phyloP scores from a whole-genome alignment of 2,797 vertebrate species.

The Coracias cyanogaster region DNA sequence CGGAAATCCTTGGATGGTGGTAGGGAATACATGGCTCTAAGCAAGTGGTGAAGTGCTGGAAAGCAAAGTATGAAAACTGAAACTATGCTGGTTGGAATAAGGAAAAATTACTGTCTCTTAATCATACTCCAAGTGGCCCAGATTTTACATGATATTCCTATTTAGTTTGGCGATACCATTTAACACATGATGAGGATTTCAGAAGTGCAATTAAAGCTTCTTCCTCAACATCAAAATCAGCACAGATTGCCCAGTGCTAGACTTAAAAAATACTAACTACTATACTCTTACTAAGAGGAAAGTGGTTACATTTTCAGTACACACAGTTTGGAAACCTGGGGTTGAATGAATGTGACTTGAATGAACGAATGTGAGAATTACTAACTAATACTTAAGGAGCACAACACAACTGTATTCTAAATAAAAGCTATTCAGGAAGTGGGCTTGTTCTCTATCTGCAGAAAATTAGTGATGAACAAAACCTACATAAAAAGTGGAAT shows the following conservation, averaged over 20 bases:
- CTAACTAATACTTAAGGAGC: background rate
- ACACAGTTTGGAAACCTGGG: background rate
- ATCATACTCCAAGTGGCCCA: background rate
- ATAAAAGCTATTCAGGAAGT: background rate
- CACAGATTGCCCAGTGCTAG: background rate
- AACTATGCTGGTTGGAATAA: background rate
- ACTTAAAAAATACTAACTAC: background rate
- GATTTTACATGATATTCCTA: background rate
- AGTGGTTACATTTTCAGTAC: background rate
- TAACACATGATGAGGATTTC: background rate
- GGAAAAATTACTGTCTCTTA: background rate
- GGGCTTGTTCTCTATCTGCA: background rate
- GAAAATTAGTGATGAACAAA: background rate
- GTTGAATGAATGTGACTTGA: background rate
- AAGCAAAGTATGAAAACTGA: background rate
- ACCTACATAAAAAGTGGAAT: background rate
- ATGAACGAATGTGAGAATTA: background rate
- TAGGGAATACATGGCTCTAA: background rate
- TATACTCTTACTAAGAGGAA: background rate
- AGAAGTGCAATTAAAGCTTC: conserved; percentile 12
- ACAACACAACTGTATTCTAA: background rate
- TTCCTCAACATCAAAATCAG: background rate
- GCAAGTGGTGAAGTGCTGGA: background rate
- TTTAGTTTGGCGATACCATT: background rate
- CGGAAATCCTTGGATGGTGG: accelerated